A percentile compares a stretch with the other conserved stretches of the same genome.
These are phyloP conservation scores for Nothocercus julius DNA, from an alignment of 2,113 vertebrate genomes.

Conservation along the genomic window DNA sequence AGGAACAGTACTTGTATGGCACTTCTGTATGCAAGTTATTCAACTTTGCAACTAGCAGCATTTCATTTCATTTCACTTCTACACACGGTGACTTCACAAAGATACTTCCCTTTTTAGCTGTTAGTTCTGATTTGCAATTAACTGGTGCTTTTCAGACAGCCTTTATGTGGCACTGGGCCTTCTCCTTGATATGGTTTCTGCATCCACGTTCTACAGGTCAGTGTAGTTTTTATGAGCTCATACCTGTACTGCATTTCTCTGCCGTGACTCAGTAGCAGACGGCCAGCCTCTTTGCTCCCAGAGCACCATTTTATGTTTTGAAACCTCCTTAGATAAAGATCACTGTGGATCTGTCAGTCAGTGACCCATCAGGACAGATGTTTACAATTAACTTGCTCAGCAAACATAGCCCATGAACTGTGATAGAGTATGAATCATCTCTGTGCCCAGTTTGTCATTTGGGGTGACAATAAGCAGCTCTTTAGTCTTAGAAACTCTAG, in stretches of 20 bases:
- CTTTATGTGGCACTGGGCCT: slow-evolving; percentile 31
- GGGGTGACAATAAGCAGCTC: background rate
- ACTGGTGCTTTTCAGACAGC: background rate
- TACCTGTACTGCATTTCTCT: slow-evolving; percentile 56
- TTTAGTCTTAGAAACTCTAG: background rate
- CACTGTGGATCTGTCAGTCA: background rate
- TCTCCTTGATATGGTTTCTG: slow-evolving; percentile 6
- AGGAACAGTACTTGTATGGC: background rate
- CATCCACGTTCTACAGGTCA: background rate
- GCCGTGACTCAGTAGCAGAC: background rate
- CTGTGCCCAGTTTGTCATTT: background rate
- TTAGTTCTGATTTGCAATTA: slow-evolving; percentile 28
- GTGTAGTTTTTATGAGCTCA: slow-evolving; percentile 39
- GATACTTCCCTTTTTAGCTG: background rate
- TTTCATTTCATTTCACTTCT: background rate
- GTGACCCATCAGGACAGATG: background rate
- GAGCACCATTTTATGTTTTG: slow-evolving; percentile 20
- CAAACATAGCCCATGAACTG: background rate
- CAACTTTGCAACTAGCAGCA: background rate
- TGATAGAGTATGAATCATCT: background rate
- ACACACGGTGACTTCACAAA: background rate
- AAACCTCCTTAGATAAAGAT: slow-evolving; percentile 23
- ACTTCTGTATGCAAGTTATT: background rate
- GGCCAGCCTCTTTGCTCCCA: background rate
- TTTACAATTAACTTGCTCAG: slow-evolving; percentile 41